phyloP scores from a whole-genome alignment of 1,140 invertebrate genomes.

The Lepeophtheirus salmonis region DNA sequence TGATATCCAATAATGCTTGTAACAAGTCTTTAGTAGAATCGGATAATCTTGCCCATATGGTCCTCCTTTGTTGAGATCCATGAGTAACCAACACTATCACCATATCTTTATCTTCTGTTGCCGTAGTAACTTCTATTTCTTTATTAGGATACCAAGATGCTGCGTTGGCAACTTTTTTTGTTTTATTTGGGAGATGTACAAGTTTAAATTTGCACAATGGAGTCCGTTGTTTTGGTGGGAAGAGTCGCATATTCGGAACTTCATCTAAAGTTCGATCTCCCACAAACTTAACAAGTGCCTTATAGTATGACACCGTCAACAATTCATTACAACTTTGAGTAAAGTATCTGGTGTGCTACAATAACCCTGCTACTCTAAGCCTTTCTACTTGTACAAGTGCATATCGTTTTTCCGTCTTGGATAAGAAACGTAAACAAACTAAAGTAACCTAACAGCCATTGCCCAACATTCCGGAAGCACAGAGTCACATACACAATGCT shows the following conservation, averaged over 20 bases:
- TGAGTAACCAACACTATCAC: no score
- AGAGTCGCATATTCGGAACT: neutral
- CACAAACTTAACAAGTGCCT: conserved; percentile 11
- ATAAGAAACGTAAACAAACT: neutral
- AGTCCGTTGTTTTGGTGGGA: neutral
- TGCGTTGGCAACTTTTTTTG: no score
- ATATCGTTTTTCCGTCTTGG: conserved; percentile 13
- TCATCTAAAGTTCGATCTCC: conserved; percentile 12
- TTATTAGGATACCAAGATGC: no score
- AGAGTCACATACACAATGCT: conserved; percentile 16
- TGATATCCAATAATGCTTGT: no score
- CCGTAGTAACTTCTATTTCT: no score
- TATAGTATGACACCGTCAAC: conserved; percentile 14
- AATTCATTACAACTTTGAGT: conserved; percentile 1
- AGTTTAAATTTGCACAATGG: no score
- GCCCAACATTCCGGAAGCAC: neutral
- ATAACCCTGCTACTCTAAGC: conserved; percentile 14
- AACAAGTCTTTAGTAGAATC: no score
- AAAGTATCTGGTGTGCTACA: conserved; percentile 11
- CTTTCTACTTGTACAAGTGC: no score
- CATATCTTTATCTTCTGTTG: no score
- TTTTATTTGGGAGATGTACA: neutral
- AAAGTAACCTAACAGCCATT: neutral
- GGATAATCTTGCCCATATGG: no score
- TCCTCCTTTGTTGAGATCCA: no score